Evolutionary conservation across 2,797 vertebrate species (phyloP).

Genomic region (Crenichthys baileyi): DNA sequence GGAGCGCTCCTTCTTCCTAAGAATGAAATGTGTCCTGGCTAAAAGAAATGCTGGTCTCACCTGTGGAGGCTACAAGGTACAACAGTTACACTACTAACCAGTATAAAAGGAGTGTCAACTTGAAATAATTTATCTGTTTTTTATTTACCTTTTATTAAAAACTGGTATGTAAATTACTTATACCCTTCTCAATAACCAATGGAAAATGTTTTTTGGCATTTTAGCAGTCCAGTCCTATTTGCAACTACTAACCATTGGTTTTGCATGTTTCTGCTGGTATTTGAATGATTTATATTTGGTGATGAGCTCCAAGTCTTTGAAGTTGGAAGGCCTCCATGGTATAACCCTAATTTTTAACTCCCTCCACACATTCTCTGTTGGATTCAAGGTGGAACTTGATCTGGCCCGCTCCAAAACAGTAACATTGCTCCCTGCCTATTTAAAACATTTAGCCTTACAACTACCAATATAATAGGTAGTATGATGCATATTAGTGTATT

Average conservation of each 20-base stretch:
- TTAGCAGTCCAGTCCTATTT: not conserved
- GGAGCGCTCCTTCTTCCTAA: constrained; percentile 95
- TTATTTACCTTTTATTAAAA: not conserved
- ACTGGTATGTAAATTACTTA: not conserved
- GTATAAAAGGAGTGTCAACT: not conserved
- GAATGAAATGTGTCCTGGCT: constrained; percentile 97
- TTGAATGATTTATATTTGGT: not conserved
- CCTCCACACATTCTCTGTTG: too few relatives aligned
- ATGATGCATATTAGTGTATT: not conserved
- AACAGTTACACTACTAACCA: not conserved
- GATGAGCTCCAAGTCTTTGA: not conserved
- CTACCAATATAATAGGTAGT: too few relatives aligned
- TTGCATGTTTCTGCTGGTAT: not conserved
- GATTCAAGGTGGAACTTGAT: too few relatives aligned
- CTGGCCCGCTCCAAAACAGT: too few relatives aligned
- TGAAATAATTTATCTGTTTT: not conserved
- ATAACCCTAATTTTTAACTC: not conserved
- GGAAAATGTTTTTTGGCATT: not conserved
- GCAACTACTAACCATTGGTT: not conserved
- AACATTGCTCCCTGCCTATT: too few relatives aligned
- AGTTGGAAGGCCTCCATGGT: not conserved
- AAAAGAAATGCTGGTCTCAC: constrained; percentile 97
- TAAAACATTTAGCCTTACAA: too few relatives aligned
- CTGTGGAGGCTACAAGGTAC: constrained; percentile 97
- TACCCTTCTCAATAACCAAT: not conserved